Base-by-base conservation (phyloP, 1,140 invertebrate genomes). In the Atta cephalotes region DNA sequence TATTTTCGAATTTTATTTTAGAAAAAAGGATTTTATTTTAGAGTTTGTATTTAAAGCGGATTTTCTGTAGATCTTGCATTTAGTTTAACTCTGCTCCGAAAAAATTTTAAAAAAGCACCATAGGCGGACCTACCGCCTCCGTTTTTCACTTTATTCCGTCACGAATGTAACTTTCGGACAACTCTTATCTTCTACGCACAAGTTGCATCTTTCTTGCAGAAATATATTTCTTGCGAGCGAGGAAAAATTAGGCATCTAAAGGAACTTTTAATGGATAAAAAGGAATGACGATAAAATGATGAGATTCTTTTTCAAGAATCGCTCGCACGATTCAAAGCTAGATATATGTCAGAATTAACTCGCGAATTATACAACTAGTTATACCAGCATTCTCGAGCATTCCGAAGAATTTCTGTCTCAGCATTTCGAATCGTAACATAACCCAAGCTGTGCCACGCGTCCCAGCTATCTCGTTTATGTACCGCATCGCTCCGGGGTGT, bases 401-500 rank as follows among this genome's bases (percentile, higher is more conserved):
- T 74, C 21, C 70, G 70, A 84, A 74, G 56, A 60, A 84, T 74
- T 58, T 62, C 51, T 56, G 39, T 82, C 49, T 60, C 68, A 74
- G 56, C 70, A 63, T 84, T 74, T 84, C 56, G 49, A 84, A 62
- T 76, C 28, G 39, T 76, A 84, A 60, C 56, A 25, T 63, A 84
- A 60, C 56, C 58, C 39, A 10, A 62, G 39, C 39, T 60, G 53
- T 70, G 58, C 56, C 56, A 49, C 14, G 80, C 82, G 60, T 79
- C n/a, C 49, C 80, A 49, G 66, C 70, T 71, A 72, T 58, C 82
- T 90, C 89, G 89, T 91, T 90, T 90, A 90, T 88, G 78, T 91
- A 90, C 87, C 90, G 90, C 90, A 91, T 88, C 49, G 90, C 90
- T 88, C 66, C 53, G 56, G 87, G 90, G 62, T 78, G 89, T 91